A percentile compares a stretch with the other conserved stretches of the same genome.
These are phyloP conservation scores for Labeo rohita DNA, from an alignment of 2,113 vertebrate species.

Conservation along the genomic window DNA sequence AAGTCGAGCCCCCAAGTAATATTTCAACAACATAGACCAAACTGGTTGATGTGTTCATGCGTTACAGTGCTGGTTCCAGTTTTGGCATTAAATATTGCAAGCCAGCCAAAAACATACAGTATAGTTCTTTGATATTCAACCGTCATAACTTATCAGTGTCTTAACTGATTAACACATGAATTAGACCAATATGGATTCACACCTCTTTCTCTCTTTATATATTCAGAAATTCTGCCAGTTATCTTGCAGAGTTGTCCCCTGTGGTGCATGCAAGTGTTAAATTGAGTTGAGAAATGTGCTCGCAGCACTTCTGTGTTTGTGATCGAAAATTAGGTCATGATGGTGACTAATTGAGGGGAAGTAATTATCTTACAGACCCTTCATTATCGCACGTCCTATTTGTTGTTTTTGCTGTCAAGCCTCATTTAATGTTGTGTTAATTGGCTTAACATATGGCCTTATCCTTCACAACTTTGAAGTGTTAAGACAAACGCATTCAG, in stretches of 20 bases:
- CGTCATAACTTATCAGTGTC: not conserved
- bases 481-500: not conserved
- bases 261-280: slow-evolving; percentile 40
- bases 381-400: slow-evolving; percentile 37
- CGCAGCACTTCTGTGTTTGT: slow-evolving; percentile 22
- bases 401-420: slow-evolving; percentile 42
- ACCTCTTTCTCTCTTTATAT: slow-evolving; percentile 12
- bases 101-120: not conserved
- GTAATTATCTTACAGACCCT: slow-evolving; percentile 45
- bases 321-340: slow-evolving; percentile 46
- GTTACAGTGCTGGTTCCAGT: not conserved
- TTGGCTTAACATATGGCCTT: slow-evolving; percentile 35
- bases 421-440: slow-evolving; percentile 34
- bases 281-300: slow-evolving; percentile 35
- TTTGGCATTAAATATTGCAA: not conserved
- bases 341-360: slow-evolving; percentile 43
- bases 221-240: slow-evolving; percentile 13
- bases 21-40: not conserved
- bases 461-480: slow-evolving; percentile 32
- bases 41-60: not conserved
- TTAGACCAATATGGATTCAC: not conserved
- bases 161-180: not conserved
- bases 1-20: not conserved
- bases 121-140: not conserved
- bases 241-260: slow-evolving; percentile 11